Evolutionary conservation across 1,140 invertebrate species (phyloP).

Genomic region (Meloidogyne chitwoodi): DNA sequence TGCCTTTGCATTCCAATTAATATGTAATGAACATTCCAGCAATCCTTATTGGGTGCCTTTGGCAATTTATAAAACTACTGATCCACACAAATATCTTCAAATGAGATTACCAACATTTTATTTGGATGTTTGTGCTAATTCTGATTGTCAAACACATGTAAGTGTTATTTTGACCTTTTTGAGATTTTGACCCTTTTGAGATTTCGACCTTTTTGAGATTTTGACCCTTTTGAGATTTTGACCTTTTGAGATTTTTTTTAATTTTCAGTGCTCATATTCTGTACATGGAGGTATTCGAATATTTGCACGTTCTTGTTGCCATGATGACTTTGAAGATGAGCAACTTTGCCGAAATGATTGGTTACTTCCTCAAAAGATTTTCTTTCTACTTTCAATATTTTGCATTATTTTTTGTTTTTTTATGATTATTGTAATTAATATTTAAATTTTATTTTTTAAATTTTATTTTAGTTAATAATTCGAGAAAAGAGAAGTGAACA

Average conservation of each 20-base stretch:
- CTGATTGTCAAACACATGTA: constrained; percentile 33
- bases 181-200: too few species aligned
- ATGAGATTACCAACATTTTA: constrained; percentile 29
- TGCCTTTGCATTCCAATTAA: constrained; percentile 22
- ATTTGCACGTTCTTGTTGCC: constrained; percentile 25
- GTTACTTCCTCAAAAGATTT: not conserved
- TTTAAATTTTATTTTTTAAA: not conserved
- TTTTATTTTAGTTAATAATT: not conserved
- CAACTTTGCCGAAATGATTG: not conserved
- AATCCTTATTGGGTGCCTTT: constrained; percentile 35
- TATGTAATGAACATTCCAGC: constrained; percentile 7
- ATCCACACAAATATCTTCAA: constrained; percentile 47
- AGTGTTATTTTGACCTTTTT: not conserved
- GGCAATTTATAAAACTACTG: constrained; percentile 34
- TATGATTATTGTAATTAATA: not conserved
- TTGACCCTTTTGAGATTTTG: too few species aligned
- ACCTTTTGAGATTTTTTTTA: too few species aligned
- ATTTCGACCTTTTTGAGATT: too few species aligned
- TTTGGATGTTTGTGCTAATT: constrained; percentile 30
- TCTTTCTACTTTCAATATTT: not conserved
- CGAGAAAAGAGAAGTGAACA: constrained; percentile 35
- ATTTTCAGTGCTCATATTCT: constrained; percentile 37
- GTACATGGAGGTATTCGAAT: constrained; percentile 22
- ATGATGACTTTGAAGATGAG: not conserved
- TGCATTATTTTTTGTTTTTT: constrained; percentile 9